phyloP scores from a whole-genome alignment of 1,140 invertebrate species.

The Calycopis cecrops region DNA sequence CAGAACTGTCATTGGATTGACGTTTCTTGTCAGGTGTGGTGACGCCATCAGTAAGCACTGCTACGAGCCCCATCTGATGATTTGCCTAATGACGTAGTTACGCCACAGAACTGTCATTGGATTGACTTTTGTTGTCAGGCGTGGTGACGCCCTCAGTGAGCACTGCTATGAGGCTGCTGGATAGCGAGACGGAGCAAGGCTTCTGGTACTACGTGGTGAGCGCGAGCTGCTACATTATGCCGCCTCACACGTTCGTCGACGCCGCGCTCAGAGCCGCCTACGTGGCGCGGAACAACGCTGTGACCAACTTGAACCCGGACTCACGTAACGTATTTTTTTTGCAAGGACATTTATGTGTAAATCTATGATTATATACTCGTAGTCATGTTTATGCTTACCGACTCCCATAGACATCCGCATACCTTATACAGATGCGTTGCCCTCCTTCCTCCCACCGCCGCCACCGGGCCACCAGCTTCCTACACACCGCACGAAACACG shows the following conservation, averaged over 20 bases:
- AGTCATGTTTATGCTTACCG: too few relatives aligned
- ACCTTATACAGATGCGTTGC: too few relatives aligned
- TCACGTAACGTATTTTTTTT: background rate
- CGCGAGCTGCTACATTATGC: slow-evolving; percentile 20
- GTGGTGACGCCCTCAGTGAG: slow-evolving; percentile 7
- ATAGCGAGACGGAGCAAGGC: background rate
- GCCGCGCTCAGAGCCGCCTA: slow-evolving; percentile 22
- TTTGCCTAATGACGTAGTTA: too few relatives aligned
- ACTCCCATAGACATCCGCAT: too few relatives aligned
- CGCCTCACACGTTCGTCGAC: slow-evolving; percentile 34
- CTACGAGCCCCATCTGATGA: too few relatives aligned
- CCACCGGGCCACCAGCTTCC: too few relatives aligned
- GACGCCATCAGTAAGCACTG: slow-evolving; percentile 10
- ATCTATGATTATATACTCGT: too few relatives aligned
- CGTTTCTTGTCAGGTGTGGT: slow-evolving; percentile 3
- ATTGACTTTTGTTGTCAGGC: background rate
- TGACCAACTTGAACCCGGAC: background rate
- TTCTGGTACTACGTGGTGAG: slow-evolving; percentile 17
- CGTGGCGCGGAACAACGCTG: slow-evolving; percentile 16
- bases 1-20: too few relatives aligned
- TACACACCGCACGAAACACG: too few relatives aligned
- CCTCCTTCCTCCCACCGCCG: too few relatives aligned
- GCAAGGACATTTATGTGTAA: too few relatives aligned
- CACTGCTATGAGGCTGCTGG: slow-evolving; percentile 18
- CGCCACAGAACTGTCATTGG: too few relatives aligned